Conservation (phyloP, 2,888 invertebrate species). For the Deladenus siricidicola region DNA sequence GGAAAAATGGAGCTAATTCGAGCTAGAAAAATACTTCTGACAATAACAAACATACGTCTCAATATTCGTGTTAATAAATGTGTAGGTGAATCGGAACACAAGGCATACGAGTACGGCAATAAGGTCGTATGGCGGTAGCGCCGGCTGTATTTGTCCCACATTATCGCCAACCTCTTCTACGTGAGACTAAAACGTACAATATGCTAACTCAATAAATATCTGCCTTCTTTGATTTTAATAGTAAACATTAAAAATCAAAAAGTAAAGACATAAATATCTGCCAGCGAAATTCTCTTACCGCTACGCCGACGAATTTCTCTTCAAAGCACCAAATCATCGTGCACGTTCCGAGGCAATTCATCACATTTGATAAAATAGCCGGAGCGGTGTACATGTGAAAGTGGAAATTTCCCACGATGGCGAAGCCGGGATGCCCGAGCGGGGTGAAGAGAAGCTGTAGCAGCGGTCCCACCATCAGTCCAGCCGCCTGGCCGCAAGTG, state of each 20-base stretch:
- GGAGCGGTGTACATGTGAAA: slow-evolving; percentile 25
- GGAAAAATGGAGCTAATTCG: too few relatives aligned
- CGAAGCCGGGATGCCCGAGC: slow-evolving; percentile 15
- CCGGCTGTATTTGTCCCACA: neutral
- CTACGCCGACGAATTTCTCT: slow-evolving; percentile 18
- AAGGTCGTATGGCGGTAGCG: slow-evolving; percentile 28
- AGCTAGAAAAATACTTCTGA: too few relatives aligned
- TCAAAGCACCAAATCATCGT: slow-evolving; percentile 10
- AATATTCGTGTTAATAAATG: slow-evolving; percentile 55
- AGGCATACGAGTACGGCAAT: slow-evolving; percentile 40
- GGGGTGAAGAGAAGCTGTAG: slow-evolving; percentile 19
- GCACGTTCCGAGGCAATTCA: slow-evolving; percentile 14
- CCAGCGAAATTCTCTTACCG: too few relatives aligned
- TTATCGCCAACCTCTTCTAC: neutral
- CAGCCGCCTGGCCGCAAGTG: slow-evolving; percentile 33
- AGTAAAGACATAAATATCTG: too few relatives aligned
- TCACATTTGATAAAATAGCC: slow-evolving; percentile 13
- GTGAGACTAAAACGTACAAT: too few relatives aligned
- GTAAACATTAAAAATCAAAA: neutral
- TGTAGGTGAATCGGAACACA: slow-evolving; percentile 54
- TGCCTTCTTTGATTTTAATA: neutral
- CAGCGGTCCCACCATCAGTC: slow-evolving; percentile 22
- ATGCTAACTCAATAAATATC: neutral
- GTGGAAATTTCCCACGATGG: slow-evolving; percentile 4
- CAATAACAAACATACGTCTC: too few relatives aligned